Evolutionary conservation across 1,140 invertebrate species (phyloP), one percentile per base, ranked within the genome.

Genomic region (Anastatus disparis): DNA sequence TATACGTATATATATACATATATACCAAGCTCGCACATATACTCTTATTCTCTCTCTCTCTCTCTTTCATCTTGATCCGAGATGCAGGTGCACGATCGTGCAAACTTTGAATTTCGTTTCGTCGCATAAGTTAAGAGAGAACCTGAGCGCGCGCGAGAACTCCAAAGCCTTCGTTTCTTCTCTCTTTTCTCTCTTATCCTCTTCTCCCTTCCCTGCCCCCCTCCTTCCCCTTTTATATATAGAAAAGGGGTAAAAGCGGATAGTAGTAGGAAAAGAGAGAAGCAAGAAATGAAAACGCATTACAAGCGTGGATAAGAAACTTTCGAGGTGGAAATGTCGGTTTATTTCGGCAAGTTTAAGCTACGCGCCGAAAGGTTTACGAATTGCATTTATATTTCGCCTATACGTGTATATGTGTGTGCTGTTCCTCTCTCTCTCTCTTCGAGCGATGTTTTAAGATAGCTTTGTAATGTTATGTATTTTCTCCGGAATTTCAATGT

Each of bases 51-150:
- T 17, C 62, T 10, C n/a, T 42, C 24, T 4, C 31, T 6, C 31
- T 35, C 31, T 35, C 31, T 4, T 35, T 40, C 63, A 29, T 55
- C 29, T 65, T 29, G 38, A 65, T 53, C 63, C 53, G 24, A 55
- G 56, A 68, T 40, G 66, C 66, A 69, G 56, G 66, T 61, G 66
- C 66, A 46, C 66, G 66, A 69, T 61, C 66, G 53, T 24, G 55
- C 35, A 52, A 61, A 69, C 56, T 69, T 69, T 53, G 56, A 69
- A 69, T 69, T 69, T 69, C 46, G 46, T 61, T 69, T 61, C 56
- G 27, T 46, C 44, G 63, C 58, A 72, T 62, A 68, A 56, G 65
- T 63, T 72, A 46, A 29, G 52, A 13, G 48, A 2, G 31, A n/a
- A n/a, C n/a, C n/a, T n/a, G n/a, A n/a, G 4, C 31, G 31, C 31